Conservation (phyloP, 1,140 invertebrate genomes). For the Muscidifurax raptorellus region DNA sequence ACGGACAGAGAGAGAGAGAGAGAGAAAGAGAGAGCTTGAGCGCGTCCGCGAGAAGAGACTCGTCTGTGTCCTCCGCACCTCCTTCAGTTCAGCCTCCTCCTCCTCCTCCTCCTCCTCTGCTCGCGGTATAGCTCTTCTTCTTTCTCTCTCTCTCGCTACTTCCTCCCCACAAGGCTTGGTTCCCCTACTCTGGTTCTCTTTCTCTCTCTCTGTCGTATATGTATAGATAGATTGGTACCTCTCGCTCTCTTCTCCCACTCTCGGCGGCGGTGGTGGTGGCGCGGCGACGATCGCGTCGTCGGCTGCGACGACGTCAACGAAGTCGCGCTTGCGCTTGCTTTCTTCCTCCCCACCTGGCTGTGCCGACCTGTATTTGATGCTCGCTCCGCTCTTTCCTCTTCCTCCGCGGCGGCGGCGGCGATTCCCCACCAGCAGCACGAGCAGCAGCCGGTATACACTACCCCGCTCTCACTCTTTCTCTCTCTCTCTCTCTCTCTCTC, state of each 20-base stretch:
- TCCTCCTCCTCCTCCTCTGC: constrained; percentile 34
- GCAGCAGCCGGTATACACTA: background rate
- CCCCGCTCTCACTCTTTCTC: constrained; percentile 27
- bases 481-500: too few species aligned
- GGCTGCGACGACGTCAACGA: constrained; percentile 25
- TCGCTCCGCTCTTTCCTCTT: constrained; percentile 29
- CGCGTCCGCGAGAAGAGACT: constrained; percentile 48
- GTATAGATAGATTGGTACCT: constrained; percentile 47
- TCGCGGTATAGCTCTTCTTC: constrained; percentile 44
- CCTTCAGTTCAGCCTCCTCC: constrained; percentile 62
- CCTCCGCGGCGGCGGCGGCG: background rate
- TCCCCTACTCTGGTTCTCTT: constrained; percentile 45
- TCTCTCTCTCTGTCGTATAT: constrained; percentile 27
- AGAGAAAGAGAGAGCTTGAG: constrained; percentile 22
- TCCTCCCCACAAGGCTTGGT: constrained; percentile 36
- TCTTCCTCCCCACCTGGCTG: constrained; percentile 60
- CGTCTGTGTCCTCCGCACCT: constrained; percentile 66
- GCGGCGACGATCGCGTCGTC: constrained; percentile 33
- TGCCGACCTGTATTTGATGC: constrained; percentile 45
- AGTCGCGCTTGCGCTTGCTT: constrained; percentile 54
- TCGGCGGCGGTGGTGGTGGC: background rate
- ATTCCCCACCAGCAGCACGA: constrained; percentile 51
- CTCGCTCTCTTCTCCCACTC: constrained; percentile 52
- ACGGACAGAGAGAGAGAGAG: background rate
- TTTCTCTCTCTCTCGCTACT: constrained; percentile 40